Conservation (phyloP, 2,888 invertebrate species). For the Cancer borealis region DNA sequence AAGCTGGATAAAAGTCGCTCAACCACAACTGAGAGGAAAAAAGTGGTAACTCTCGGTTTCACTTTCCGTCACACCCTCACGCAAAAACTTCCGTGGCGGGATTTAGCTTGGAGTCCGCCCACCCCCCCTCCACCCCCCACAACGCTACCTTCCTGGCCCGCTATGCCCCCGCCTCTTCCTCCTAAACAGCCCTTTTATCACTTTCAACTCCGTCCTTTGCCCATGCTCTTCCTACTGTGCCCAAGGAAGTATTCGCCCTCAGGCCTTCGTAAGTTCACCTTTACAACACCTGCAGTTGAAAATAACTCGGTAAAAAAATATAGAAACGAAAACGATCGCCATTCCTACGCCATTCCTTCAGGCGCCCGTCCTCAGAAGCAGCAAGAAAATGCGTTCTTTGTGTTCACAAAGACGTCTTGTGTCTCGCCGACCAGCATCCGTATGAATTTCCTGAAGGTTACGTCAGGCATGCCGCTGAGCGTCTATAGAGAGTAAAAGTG, state of each 20-base stretch:
- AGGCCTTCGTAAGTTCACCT: background rate
- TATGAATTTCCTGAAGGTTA: background rate
- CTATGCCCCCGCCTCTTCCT: conserved; percentile 17
- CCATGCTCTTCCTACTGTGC: background rate
- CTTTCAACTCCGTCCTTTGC: background rate
- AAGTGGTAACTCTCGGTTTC: background rate
- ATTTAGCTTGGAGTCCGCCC: background rate
- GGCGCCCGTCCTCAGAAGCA: background rate
- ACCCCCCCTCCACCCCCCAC: background rate
- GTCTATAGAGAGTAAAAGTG: conserved; percentile 16
- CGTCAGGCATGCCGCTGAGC: background rate
- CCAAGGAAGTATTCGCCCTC: background rate
- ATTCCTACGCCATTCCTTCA: background rate
- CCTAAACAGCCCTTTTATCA: background rate
- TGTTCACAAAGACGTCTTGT: background rate
- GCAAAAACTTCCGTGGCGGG: conserved; percentile 35
- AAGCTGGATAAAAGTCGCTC: background rate
- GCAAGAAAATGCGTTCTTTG: background rate
- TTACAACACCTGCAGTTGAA: background rate
- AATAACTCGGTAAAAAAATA: background rate
- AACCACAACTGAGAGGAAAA: background rate
- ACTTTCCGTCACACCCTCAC: conserved; percentile 30
- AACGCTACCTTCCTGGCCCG: background rate
- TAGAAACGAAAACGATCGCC: background rate
- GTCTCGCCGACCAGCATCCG: background rate